Evolutionary conservation across 2,113 vertebrate genomes (phyloP).

Genomic region (Salvelinus fontinalis): DNA sequence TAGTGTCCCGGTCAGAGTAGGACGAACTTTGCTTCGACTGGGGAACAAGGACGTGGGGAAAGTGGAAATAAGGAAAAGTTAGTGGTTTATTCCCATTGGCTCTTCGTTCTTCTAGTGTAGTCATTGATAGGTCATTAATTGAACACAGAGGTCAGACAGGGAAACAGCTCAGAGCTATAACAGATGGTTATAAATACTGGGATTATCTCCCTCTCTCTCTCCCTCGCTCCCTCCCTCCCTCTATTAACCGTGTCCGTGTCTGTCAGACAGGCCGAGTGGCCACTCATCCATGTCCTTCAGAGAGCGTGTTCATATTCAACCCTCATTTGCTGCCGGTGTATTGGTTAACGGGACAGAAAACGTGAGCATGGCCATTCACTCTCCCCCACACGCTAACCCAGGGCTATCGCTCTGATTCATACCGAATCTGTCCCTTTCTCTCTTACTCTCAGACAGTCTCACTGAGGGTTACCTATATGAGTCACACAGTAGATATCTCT

Average conservation of each 20-base stretch:
- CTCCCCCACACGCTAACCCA: neutral
- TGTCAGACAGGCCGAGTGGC: neutral
- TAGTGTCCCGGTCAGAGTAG: conserved; percentile 96
- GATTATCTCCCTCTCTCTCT: neutral
- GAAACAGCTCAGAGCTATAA: neutral
- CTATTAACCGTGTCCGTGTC: neutral
- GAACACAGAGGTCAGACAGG: conserved; percentile 9
- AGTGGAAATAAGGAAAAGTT: neutral
- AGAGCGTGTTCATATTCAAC: conserved; percentile 40
- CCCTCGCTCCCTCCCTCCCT: too few relatives aligned
- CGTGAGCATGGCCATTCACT: neutral
- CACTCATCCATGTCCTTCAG: neutral
- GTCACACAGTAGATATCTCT: neutral
- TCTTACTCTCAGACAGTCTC: neutral
- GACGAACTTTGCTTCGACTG: conserved; percentile 99
- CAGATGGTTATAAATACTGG: neutral
- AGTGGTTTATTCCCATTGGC: too few relatives aligned
- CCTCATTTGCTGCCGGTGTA: conserved; percentile 11
- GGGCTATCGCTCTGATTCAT: conserved; percentile 1
- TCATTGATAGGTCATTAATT: too few relatives aligned
- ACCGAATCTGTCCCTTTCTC: conserved; percentile 8
- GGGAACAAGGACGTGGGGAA: neutral
- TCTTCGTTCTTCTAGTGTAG: too few relatives aligned
- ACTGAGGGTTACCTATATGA: neutral
- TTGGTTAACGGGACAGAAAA: conserved; percentile 46